Base-by-base conservation (phyloP, 2,797 vertebrate species). In the Scleropages formosus region DNA sequence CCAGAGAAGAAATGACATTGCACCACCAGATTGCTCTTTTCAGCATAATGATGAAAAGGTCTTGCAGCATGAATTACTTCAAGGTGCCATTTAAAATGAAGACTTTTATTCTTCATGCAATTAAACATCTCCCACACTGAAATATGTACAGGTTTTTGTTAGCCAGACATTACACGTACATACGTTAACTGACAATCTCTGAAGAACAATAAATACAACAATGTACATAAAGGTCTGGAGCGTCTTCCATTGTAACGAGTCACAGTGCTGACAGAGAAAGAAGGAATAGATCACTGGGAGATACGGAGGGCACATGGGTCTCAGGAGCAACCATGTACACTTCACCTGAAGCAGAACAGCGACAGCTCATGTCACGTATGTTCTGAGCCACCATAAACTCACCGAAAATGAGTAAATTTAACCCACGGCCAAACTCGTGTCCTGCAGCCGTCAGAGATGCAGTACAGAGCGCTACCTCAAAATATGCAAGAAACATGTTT, bases 71-170 rank as follows among this genome's bases (percentile, higher is more conserved):
- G 11, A 26, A 26, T 63, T 61, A 63, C 26, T 56, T 51, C 16
- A 73, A 75, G 22, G 75, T 26, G 77, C 76, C 79, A 70, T 86
- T 88, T 86, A 72, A 81, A 81, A 79, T 79, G 63, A 76, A 75
- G 44, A 78, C 68, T 78, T 81, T 83, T 78, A 86, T 87, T 89
- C 78, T 75, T 59, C 84, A 86, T 84, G 83, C 85, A 83, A 77
- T 83, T 66, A 82, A 86, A 83, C 77, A 74, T 8, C 27, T 83
- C 77, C 44, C 58, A 74, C 77, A 44, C 87, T 79, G 47, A 80
- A 86, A 81, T 85, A 88, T 85, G 83, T 81, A 76, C 81, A 84
- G 39, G 22, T 70, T 75, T 73, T 64, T 72, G 77, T 77, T 72
- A 71, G 73, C 59, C 61, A 74, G 77, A 77, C 61, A n/a, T 56